phyloP scores from a whole-genome alignment of 2,888 invertebrate genomes.

The Chloromyia formosa region DNA sequence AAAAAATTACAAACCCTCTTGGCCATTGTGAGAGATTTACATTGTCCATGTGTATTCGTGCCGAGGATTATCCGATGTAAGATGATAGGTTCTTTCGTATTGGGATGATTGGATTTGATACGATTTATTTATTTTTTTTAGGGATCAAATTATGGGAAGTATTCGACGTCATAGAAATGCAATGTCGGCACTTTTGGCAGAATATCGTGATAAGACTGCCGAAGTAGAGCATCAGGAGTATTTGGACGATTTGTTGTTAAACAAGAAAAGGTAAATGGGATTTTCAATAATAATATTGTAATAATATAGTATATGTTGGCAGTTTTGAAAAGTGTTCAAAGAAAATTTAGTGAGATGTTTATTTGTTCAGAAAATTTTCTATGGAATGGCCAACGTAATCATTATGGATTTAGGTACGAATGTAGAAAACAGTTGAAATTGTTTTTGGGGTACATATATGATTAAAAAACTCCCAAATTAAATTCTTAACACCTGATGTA shows the following conservation, averaged over 20 bases:
- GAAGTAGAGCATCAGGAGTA: slow-evolving; percentile 62
- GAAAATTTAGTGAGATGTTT: no score
- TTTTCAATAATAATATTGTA: neutral
- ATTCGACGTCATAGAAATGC: slow-evolving; percentile 75
- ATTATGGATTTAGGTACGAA: no score
- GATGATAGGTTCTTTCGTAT: slow-evolving; percentile 56
- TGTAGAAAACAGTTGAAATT: no score
- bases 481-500: no score
- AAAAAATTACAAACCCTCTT: slow-evolving; percentile 58
- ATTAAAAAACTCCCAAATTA: no score
- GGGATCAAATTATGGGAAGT: slow-evolving; percentile 74
- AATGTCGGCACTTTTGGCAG: slow-evolving; percentile 75
- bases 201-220: slow-evolving; percentile 70
- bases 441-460: no score
- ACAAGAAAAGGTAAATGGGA: slow-evolving; percentile 54
- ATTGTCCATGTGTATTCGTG: slow-evolving; percentile 76
- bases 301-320: neutral
- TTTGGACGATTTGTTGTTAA: slow-evolving; percentile 57
- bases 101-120: neutral
- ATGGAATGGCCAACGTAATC: no score
- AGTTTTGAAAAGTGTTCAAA: no score
- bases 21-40: slow-evolving; percentile 74
- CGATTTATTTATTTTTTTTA: neutral
- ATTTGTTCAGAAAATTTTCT: no score
- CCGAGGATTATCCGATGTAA: slow-evolving; percentile 81